Base-by-base conservation (phyloP, 64 coral and sea anemone genomes). In the Actinia equina region DNA sequence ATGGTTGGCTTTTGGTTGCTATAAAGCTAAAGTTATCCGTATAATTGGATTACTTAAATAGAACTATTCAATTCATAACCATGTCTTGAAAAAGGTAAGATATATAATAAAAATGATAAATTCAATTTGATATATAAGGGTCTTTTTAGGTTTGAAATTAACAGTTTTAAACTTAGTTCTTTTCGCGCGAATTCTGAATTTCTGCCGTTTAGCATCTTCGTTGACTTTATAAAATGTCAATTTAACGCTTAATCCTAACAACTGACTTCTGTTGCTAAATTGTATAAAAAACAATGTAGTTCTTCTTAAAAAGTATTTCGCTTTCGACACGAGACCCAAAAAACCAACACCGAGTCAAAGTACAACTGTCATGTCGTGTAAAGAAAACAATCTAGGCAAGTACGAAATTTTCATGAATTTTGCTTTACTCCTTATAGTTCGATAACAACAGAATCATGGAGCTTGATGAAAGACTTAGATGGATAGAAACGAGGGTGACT, bases 401-500 rank as follows among this genome's bases (percentile, higher is more conserved):
- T 49, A 49, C 46, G 46, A 49, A 25, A 74, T 30, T 13, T 74
- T 74, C 14, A 53, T 46, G 43, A 37, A 77, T 77, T 46, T 60
- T 62, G 43, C 58, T 27, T 43, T 63, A 71, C 45, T 52, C 14
- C 30, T 37, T 37, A 12, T 86, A 23, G 83, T 13, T 46, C 53
- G 82, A 1, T 23, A 77, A 82, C 4, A 60, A 87, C 15, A 58
- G 51, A 91, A 79, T 54, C 19, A 98, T 98, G 96, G 96, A 98
- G 86, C 77, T 98, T 56, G 96, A 98, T 20, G 96, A 98, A 76
- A 89, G 96, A 41, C 55, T 98, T 16, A 81, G 93, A 20, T 98
- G 96, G 96, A 98, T 98, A 89, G 96, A 98, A 59, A 98, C 89
- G 37, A 49, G 96, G 49, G 96, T 98, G 52, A 94, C 96, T 9